These are phyloP conservation scores for Acholoe squamosa DNA, from an alignment of 2,888 invertebrate genomes.

Conservation along the genomic window DNA sequence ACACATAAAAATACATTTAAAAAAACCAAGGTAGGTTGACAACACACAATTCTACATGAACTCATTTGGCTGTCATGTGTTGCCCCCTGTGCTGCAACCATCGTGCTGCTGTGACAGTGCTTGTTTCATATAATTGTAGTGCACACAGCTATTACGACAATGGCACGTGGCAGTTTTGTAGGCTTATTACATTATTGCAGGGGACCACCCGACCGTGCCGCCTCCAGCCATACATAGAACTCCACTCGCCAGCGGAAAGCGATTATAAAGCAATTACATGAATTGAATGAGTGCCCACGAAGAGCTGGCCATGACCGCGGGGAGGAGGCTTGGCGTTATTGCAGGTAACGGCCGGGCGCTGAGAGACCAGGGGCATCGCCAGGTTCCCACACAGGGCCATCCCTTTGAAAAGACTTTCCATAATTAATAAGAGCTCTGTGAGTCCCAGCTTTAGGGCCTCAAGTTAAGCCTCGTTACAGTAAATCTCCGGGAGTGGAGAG, in stretches of 20 bases:
- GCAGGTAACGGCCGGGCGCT: neutral
- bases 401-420: constrained; percentile 5
- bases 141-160: neutral
- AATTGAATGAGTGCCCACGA: constrained; percentile 33
- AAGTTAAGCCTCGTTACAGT: neutral
- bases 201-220: neutral
- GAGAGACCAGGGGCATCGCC: neutral
- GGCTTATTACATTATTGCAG: constrained; percentile 16
- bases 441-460: constrained; percentile 12
- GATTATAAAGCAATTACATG: constrained; percentile 44
- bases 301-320: constrained; percentile 6
- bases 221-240: constrained; percentile 29
- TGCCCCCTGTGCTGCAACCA: neutral
- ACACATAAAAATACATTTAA: neutral
- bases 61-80: neutral
- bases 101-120: constrained; percentile 1
- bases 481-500: neutral
- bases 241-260: constrained; percentile 19
- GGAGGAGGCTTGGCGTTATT: neutral
- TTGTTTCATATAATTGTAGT: constrained; percentile 17
- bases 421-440: constrained; percentile 20
- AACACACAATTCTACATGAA: neutral
- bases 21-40: neutral
- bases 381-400: neutral
- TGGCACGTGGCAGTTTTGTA: constrained; percentile 49